Percentiles rank a stretch among this genome's conserved stretches.
phyloP scores from a whole-genome alignment of 2,113 vertebrate species.

The Melanocharis versteri region DNA sequence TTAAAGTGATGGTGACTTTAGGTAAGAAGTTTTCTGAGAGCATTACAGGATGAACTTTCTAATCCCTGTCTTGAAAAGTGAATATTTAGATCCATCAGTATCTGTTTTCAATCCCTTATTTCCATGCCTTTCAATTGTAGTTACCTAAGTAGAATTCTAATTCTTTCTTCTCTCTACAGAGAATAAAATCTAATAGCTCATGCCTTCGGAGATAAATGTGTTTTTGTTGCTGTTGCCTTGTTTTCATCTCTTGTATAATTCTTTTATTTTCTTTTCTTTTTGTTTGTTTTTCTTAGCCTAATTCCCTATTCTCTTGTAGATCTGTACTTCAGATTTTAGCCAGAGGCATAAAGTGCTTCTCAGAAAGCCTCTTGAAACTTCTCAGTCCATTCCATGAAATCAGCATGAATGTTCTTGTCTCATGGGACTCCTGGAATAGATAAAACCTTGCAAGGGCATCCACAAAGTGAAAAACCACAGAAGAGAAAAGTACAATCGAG shows the following conservation, averaged over 20 bases:
- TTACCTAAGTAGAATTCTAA: not conserved
- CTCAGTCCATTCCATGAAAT: conserved; percentile 29
- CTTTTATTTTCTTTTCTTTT: not conserved
- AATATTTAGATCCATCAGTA: not conserved
- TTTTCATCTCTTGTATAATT: not conserved
- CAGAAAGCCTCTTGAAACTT: conserved; percentile 29
- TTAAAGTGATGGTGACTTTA: not conserved
- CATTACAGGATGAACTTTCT: not conserved
- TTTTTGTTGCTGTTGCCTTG: not conserved
- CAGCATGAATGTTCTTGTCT: conserved; percentile 9
- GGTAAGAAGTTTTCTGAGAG: not conserved
- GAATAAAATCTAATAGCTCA: not conserved
- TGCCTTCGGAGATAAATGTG: not conserved
- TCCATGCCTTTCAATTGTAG: not conserved
- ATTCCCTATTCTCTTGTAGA: conserved; percentile 34
- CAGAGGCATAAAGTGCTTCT: conserved; percentile 26
- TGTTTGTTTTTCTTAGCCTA: not conserved
- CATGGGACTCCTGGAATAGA: conserved; percentile 30
- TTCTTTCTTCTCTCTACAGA: not conserved
- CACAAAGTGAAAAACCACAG: not conserved
- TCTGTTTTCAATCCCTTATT: not conserved
- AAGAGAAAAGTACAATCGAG: not conserved
- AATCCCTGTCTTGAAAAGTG: not conserved
- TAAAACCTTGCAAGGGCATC: conserved; percentile 36
- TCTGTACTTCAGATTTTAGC: conserved; percentile 40